Conservation (phyloP, 2,888 invertebrate genomes). For the Leucophora obtusa region DNA sequence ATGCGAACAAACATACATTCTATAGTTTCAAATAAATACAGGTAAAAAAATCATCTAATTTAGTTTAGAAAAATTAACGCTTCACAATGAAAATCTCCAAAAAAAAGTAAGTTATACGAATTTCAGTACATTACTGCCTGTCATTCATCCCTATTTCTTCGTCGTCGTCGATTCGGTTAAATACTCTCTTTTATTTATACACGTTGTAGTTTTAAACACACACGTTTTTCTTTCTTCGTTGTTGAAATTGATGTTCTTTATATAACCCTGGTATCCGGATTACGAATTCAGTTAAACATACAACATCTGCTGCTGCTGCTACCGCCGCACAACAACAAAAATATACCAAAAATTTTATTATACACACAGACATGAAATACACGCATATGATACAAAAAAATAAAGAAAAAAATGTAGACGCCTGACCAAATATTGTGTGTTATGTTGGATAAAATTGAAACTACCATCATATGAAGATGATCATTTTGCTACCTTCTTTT, state of each 20-base stretch:
- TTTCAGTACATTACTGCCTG: not conserved
- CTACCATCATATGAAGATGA: not conserved
- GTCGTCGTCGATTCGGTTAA: conserved; percentile 3
- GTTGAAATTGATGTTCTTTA: conserved; percentile 26
- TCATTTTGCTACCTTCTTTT: not conserved
- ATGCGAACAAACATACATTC: not conserved
- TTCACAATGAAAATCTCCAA: conserved; percentile 56
- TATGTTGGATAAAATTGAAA: not conserved
- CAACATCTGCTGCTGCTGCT: conserved; percentile 63
- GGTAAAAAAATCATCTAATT: conserved; percentile 60
- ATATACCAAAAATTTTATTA: conserved; percentile 22
- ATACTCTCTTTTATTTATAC: not conserved
- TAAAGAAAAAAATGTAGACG: conserved; percentile 14
- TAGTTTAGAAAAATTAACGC: conserved; percentile 63
- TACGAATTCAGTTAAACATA: conserved; percentile 63
- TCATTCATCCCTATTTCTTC: conserved; percentile 58
- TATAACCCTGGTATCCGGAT: conserved; percentile 63
- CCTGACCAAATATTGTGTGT: conserved; percentile 39
- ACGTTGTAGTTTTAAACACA: not conserved
- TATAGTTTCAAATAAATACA: conserved; percentile 41
- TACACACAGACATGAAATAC: not conserved
- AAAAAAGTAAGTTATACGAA: not conserved
- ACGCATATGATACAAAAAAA: not conserved
- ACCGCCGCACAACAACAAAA: conserved; percentile 37
- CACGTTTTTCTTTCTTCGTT: not conserved